Evolutionary conservation across 2,797 vertebrate genomes (phyloP).

Genomic region (Coregonus ussuriensis): DNA sequence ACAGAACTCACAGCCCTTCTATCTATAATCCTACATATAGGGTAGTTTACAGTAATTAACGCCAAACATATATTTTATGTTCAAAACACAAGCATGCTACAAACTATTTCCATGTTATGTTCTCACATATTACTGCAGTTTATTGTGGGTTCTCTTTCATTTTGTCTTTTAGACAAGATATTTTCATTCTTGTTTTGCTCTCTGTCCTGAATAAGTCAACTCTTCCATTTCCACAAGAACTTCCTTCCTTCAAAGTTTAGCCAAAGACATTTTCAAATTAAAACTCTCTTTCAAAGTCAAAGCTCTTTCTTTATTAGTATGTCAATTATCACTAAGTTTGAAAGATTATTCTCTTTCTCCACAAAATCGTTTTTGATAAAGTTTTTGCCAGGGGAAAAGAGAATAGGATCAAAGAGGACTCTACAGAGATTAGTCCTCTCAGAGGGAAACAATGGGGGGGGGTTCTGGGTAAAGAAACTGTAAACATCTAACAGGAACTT

Average conservation of each 20-base stretch:
- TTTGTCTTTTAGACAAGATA: not conserved
- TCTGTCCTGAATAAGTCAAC: not conserved
- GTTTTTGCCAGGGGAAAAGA: not conserved
- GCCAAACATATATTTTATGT: too few species aligned
- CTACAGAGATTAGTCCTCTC: not conserved
- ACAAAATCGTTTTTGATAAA: not conserved
- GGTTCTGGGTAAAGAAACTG: not conserved
- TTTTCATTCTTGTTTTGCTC: not conserved
- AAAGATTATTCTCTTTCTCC: not conserved
- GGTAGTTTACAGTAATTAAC: too few species aligned
- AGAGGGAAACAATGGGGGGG: not conserved
- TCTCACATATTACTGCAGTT: not conserved
- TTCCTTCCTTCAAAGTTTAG: not conserved
- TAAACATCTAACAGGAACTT: conserved; percentile 1
- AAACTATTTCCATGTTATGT: not conserved
- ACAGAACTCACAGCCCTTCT: too few species aligned
- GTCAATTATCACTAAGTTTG: not conserved
- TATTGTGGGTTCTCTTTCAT: too few species aligned
- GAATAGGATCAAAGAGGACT: not conserved
- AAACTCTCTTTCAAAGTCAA: not conserved
- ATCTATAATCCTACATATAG: too few species aligned
- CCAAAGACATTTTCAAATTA: not conserved
- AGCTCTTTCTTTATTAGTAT: not conserved
- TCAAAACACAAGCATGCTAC: not conserved
- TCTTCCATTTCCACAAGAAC: not conserved